phyloP scores from a whole-genome alignment of 2,797 vertebrate species.

The Danio jaintianensis region DNA sequence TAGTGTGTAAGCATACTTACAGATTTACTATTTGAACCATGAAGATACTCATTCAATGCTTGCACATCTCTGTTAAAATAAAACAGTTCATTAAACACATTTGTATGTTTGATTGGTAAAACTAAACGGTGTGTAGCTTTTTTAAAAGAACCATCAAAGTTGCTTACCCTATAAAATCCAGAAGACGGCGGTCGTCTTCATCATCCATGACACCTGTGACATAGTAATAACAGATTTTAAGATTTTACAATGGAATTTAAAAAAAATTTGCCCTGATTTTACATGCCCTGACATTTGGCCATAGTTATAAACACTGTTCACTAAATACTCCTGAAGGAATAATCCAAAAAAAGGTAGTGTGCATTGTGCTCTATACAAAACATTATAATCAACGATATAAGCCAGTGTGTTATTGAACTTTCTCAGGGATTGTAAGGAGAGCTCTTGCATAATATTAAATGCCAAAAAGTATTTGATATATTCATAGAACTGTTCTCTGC shows the following conservation, averaged over 20 bases:
- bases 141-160: background rate
- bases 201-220: constrained; percentile 98
- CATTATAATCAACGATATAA: background rate
- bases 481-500: background rate
- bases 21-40: constrained; percentile 94
- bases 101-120: background rate
- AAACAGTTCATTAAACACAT: constrained; percentile 1
- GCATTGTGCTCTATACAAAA: background rate
- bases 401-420: background rate
- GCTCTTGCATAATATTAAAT: background rate
- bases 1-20: constrained; percentile 80
- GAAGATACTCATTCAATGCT: constrained; percentile 96
- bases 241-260: constrained; percentile 5
- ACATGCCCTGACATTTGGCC: background rate
- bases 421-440: background rate
- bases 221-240: constrained; percentile 28
- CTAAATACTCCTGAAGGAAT: too few species aligned
- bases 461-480: background rate
- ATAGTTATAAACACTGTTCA: too few species aligned
- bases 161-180: constrained; percentile 99
- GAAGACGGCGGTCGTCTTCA: constrained; percentile 99
- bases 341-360: too few species aligned
- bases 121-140: background rate
- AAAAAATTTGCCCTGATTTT: too few species aligned
- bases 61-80: constrained; percentile 88